Percentiles rank a stretch among this genome's conserved stretches.
Conservation (phyloP, 2,113 vertebrate genomes). For the Boleophthalmus pectinirostris region DNA sequence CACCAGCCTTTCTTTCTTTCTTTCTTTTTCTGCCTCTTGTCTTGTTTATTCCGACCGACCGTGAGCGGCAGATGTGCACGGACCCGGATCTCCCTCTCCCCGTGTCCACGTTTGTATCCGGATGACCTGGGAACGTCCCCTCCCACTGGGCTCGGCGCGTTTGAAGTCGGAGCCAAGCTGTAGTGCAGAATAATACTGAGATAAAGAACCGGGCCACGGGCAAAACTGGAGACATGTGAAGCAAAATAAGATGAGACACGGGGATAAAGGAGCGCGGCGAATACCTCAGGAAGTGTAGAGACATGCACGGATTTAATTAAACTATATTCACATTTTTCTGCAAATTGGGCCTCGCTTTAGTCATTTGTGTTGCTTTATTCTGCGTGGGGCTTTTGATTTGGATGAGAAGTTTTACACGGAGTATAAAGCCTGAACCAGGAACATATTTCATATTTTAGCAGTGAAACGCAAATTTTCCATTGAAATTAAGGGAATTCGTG, state of each 20-base stretch:
- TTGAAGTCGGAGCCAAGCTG: constrained; percentile 32
- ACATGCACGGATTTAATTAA: not conserved
- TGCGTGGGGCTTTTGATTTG: too few species aligned
- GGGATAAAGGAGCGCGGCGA: constrained; percentile 1
- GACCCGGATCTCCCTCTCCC: not conserved
- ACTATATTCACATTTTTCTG: too few species aligned
- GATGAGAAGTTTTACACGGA: too few species aligned
- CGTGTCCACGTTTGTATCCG: constrained; percentile 19
- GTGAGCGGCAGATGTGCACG: constrained; percentile 8
- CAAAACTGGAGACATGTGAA: constrained; percentile 4
- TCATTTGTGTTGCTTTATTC: too few species aligned
- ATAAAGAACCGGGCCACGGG: constrained; percentile 25
- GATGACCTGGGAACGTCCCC: constrained; percentile 41
- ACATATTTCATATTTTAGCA: too few species aligned
- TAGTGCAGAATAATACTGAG: constrained; percentile 27
- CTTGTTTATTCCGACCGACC: not conserved
- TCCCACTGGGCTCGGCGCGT: constrained; percentile 27
- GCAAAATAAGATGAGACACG: constrained; percentile 8
- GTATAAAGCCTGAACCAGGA: too few species aligned
- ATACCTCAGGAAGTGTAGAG: not conserved
- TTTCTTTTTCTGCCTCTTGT: too few species aligned
- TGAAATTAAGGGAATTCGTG: too few species aligned
- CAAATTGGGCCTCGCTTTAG: too few species aligned
- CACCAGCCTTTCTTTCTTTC: not conserved
- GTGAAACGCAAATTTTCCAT: too few species aligned